These are phyloP conservation scores for Eciton burchellii DNA, from an alignment of 1,140 invertebrate species.

Conservation along the genomic window DNA sequence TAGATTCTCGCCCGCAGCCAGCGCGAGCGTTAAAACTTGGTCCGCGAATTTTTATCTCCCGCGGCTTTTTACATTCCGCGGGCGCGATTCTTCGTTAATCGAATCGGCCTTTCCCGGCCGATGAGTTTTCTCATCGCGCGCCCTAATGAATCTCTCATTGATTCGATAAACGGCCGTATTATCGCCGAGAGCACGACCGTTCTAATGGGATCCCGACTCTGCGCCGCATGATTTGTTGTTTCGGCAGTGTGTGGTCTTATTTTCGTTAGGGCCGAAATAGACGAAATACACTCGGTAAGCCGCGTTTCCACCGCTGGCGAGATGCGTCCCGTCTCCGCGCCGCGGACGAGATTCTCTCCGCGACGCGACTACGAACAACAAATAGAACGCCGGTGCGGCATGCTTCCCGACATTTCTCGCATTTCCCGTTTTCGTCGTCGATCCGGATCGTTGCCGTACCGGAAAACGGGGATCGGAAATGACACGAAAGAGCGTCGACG, in stretches of 20 bases:
- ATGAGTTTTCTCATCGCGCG: slow-evolving; percentile 15
- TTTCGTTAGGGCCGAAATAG: slow-evolving; percentile 47
- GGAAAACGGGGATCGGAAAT: slow-evolving; percentile 23
- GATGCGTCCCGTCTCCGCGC: slow-evolving; percentile 4
- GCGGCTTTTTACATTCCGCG: slow-evolving; percentile 20
- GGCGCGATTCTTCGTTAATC: too few relatives aligned
- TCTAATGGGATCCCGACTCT: slow-evolving; percentile 38
- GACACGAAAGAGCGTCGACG: slow-evolving; percentile 21
- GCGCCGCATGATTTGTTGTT: slow-evolving; percentile 22
- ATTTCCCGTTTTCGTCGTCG: slow-evolving; percentile 1
- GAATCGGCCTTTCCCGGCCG: too few relatives aligned
- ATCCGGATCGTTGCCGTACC: not conserved
- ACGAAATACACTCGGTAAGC: not conserved
- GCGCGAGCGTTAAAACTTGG: slow-evolving; percentile 60
- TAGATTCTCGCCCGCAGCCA: slow-evolving; percentile 61
- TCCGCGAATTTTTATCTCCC: slow-evolving; percentile 58
- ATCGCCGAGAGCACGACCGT: slow-evolving; percentile 32
- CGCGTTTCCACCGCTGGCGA: not conserved
- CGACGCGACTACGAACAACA: slow-evolving; percentile 13
- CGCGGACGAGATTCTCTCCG: not conserved
- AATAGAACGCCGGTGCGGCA: slow-evolving; percentile 22
- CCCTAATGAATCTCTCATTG: slow-evolving; percentile 48
- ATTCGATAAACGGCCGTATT: slow-evolving; percentile 51
- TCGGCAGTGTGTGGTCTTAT: slow-evolving; percentile 24
- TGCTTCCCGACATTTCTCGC: not conserved